Conservation (phyloP, 37 sponge, comb jelly and placozoan genomes). For the Chondrosia reniformis region DNA sequence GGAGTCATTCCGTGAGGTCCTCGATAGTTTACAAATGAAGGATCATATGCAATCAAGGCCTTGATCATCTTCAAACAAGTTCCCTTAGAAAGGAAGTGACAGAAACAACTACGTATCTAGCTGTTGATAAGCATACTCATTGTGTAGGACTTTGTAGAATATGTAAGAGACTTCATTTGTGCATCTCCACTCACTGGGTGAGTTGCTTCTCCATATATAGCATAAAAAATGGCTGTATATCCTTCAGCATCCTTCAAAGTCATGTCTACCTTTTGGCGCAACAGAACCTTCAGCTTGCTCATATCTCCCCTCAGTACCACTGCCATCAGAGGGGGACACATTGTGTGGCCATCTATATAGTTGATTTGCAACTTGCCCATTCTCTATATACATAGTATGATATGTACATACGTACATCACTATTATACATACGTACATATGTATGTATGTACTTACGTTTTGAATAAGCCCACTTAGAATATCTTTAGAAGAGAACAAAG, state of each 20-base stretch:
- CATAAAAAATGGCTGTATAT: background rate
- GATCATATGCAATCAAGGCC: background rate
- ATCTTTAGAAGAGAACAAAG: background rate
- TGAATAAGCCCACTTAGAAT: background rate
- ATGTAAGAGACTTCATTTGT: background rate
- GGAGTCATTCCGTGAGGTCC: background rate
- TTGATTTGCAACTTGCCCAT: background rate
- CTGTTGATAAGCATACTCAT: background rate
- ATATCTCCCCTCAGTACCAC: background rate
- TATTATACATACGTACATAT: background rate
- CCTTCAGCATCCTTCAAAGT: background rate
- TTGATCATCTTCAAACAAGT: slow-evolving; percentile 8
- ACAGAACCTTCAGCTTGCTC: background rate
- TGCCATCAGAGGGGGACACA: slow-evolving; percentile 18
- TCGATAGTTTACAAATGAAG: background rate
- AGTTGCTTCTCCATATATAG: background rate
- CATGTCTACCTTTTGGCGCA: background rate
- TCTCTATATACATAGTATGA: background rate
- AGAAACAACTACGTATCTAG: background rate
- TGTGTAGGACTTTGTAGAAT: background rate
- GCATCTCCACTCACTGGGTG: background rate
- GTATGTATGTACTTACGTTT: background rate
- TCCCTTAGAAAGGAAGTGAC: background rate
- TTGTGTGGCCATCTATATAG: background rate
- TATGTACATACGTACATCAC: background rate